Conservation (phyloP, 2,113 vertebrate genomes). For the Pachypanchax playfairii region DNA sequence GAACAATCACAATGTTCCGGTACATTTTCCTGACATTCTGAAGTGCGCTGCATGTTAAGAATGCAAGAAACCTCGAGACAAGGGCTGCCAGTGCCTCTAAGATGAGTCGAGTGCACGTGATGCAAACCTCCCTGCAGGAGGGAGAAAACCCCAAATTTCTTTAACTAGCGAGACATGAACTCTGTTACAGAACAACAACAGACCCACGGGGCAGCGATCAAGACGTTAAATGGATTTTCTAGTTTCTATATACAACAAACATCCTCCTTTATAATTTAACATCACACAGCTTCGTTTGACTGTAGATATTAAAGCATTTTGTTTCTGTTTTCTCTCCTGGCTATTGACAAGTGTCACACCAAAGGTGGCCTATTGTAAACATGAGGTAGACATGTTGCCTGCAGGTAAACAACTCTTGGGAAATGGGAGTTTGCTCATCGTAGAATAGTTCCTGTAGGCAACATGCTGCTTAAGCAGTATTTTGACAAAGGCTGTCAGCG, state of each 20-base stretch:
- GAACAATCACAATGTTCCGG: too few relatives aligned
- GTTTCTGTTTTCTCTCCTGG: slow-evolving; percentile 17
- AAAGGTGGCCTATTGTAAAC: slow-evolving; percentile 13
- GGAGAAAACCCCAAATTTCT: too few relatives aligned
- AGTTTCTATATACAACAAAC: background rate
- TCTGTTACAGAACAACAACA: background rate
- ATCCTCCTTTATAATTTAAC: background rate
- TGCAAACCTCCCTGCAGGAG: too few relatives aligned
- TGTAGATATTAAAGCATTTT: slow-evolving; percentile 5
- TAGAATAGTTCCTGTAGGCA: slow-evolving; percentile 39
- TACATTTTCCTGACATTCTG: too few relatives aligned
- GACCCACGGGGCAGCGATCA: too few relatives aligned
- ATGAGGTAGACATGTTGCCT: slow-evolving; percentile 40
- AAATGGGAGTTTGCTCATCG: slow-evolving; percentile 41
- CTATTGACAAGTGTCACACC: slow-evolving; percentile 36
- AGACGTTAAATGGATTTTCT: background rate
- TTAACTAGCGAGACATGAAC: background rate
- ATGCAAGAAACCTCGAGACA: too few relatives aligned
- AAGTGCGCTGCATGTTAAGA: too few relatives aligned
- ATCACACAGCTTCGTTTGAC: background rate
- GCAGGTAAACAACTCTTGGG: slow-evolving; percentile 42
- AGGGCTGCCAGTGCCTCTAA: too few relatives aligned
- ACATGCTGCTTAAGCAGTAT: slow-evolving; percentile 58
- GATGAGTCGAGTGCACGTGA: too few relatives aligned
- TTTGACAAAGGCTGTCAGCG: slow-evolving; percentile 64